phyloP scores from a whole-genome alignment of 2,888 invertebrate species.

The Formica aserva region DNA sequence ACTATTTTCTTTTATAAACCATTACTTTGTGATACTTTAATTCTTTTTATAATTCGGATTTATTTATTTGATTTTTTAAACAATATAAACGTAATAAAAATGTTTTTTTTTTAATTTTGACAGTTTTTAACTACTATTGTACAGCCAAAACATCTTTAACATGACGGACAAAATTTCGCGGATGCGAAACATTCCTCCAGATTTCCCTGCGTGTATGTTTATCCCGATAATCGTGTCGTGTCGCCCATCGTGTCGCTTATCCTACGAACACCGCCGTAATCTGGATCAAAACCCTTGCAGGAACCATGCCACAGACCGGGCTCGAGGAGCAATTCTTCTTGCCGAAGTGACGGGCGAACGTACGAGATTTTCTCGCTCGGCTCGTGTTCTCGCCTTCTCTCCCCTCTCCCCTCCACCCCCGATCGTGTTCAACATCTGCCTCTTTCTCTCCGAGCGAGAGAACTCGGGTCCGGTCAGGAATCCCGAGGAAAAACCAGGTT shows the following conservation, averaged over 20 bases:
- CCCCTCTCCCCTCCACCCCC: neutral
- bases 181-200: conserved; percentile 15
- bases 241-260: conserved; percentile 21
- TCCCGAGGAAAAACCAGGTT: conserved; percentile 23
- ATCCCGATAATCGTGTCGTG: conserved; percentile 43
- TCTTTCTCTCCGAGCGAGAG: conserved; percentile 6
- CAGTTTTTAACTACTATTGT: too few relatives aligned
- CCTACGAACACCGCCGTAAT: conserved; percentile 36
- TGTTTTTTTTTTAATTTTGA: too few relatives aligned
- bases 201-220: conserved; percentile 34
- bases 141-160: neutral
- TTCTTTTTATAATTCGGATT: too few relatives aligned
- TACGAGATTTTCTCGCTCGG: conserved; percentile 41
- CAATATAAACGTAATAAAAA: too few relatives aligned
- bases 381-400: conserved; percentile 24
- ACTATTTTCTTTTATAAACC: too few relatives aligned
- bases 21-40: too few relatives aligned
- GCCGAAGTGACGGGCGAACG: conserved; percentile 39
- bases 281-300: conserved; percentile 39
- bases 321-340: conserved; percentile 49
- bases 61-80: too few relatives aligned
- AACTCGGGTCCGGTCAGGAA: neutral
- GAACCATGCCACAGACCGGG: conserved; percentile 25
- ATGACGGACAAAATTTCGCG: conserved; percentile 15
- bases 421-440: conserved; percentile 48